Evolutionary conservation across 2,797 vertebrate species (phyloP), one percentile per base, ranked within the genome.

Genomic region (Xerus rutilus): DNA sequence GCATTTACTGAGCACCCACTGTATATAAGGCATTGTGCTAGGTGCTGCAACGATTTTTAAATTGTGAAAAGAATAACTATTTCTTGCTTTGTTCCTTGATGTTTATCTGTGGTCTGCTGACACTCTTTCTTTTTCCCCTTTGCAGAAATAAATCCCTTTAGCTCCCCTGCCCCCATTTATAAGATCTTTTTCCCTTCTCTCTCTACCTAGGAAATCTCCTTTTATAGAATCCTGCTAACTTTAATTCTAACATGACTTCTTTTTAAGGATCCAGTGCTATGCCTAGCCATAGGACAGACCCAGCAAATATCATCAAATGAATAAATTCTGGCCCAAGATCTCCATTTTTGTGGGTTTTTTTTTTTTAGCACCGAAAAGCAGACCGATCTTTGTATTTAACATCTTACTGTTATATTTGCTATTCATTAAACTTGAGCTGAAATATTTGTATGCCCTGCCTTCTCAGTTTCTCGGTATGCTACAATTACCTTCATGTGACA

Each of bases 221-320:
- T 93, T 78, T 6, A 77, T 49, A 93, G 81, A 76, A 72, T 59
- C 78, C 59, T 72, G 74, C 70, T 88, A 70, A 87, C 49, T 78
- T 25, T 52, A 78, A 67, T 11, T 86, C 5, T 62, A 74, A 35
- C 14, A 76, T 7, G 79, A 62, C 20, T 86, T 78, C 86, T 67
- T 69, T 78, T 83, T 89, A 86, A 88, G 74, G 15, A 86, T 45
- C 17, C 4, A 83, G 12, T 12, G 47, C 21, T 52, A 49, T 39
- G 39, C 54, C 78, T 45, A n/a, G 32, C 49, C 89, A 73, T 25
- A 82, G 30, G 5, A 18, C 47, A 54, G 28, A 14, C 39, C 54
- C 3, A n/a, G 17, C 12, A 77, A 95, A 90, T 57, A 64, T 2
- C 65, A 4, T 64, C 59, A 21, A 79, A 28, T 17, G 25, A 95